Evolutionary conservation across 2,888 invertebrate species (phyloP), one percentile per base, ranked within the genome.

Genomic region (Ommatoiulus sabulosus): DNA sequence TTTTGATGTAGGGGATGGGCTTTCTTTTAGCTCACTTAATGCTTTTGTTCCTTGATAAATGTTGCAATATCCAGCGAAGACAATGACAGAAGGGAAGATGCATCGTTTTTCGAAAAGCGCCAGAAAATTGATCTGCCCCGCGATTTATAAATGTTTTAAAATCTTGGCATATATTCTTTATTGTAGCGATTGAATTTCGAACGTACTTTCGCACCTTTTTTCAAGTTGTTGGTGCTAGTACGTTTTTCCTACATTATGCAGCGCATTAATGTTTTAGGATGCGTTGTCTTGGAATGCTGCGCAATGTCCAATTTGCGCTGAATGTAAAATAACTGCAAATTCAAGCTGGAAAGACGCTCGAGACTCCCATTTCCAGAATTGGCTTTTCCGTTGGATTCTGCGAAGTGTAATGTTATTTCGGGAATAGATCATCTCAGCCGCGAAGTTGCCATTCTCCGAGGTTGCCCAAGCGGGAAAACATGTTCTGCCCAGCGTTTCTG

Each of bases 41-140:
- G n/a, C 63, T 63, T 63, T 52, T 63, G n/a, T 63, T 63, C 63
- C 63, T 3, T 63, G 63, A 63, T 63, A 63, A 63, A 63, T 63
- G 63, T 63, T 63, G 63, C 63, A 63, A 63, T 63, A n/a, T 63
- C 63, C 17, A 63, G n/a, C 63, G 3, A n/a, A 6, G 6, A n/a
- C 10, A 63, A n/a, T 63, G 63, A n/a, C 63, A 63, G n/a, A n/a
- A 3, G 52, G n/a, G 7, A 63, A 63, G 63, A 63, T n/a, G 63
- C 3, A 63, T 63, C 17, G 63, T 63, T 63, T 63, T 63, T 12
- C 63, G 63, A 63, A 63, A 63, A 7, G 7, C 2, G 5, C 52
- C 52, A 8, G 63, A n/a, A 63, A 63, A n/a, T 63, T 63, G 63
- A 63, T 63, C 63, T 63, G n/a, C 20, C 20, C n/a, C n/a, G 63